Evolutionary conservation across 1,140 invertebrate genomes (phyloP).

Genomic region (Ruditapes philippinarum): DNA sequence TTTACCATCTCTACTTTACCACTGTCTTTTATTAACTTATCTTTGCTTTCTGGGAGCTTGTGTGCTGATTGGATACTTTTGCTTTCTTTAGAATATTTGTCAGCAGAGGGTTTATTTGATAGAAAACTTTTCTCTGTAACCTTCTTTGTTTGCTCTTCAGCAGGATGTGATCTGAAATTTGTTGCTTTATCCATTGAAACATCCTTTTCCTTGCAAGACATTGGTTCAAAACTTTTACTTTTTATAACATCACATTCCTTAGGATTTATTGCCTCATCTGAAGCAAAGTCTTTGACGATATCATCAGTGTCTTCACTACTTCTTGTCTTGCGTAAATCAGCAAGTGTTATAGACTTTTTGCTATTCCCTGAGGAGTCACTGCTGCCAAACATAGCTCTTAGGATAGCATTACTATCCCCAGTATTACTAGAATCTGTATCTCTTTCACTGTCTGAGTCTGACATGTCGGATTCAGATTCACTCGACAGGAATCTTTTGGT

Average conservation of each 20-base stretch:
- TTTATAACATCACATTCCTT: background rate
- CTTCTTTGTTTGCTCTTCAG: background rate
- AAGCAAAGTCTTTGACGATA: background rate
- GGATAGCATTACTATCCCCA: slow-evolving; percentile 17
- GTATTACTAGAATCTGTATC: background rate
- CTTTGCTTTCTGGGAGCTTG: too few relatives aligned
- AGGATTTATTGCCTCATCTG: background rate
- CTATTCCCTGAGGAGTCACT: slow-evolving; percentile 26
- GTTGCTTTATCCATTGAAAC: too few relatives aligned
- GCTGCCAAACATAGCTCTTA: slow-evolving; percentile 24
- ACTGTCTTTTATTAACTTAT: too few relatives aligned
- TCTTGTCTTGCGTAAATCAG: slow-evolving; percentile 20
- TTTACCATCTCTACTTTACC: too few relatives aligned
- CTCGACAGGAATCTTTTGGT: background rate
- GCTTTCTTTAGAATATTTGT: background rate
- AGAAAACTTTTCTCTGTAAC: too few relatives aligned
- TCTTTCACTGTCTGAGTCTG: background rate
- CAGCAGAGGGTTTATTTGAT: too few relatives aligned
- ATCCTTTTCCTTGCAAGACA: too few relatives aligned
- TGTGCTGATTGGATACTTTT: background rate
- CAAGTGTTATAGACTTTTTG: slow-evolving; percentile 4
- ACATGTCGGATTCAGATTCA: background rate
- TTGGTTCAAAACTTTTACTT: too few relatives aligned
- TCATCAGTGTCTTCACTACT: slow-evolving; percentile 42
- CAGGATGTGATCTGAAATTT: background rate